Evolutionary conservation across 2,797 vertebrate species (phyloP).

Genomic region (Lophura swinhoii): DNA sequence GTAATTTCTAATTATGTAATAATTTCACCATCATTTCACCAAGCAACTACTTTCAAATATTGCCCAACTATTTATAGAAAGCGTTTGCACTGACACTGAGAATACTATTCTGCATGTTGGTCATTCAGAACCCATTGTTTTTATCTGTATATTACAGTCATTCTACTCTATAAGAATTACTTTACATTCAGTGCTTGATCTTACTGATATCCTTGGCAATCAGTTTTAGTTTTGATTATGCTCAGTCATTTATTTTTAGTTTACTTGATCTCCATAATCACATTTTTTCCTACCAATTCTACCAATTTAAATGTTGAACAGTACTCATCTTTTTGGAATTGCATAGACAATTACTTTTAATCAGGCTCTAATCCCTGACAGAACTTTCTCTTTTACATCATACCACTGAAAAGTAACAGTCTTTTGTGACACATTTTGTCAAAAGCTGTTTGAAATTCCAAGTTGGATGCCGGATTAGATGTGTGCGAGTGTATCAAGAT

Average conservation of each 20-base stretch:
- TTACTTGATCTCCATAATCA: not conserved
- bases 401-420: not conserved
- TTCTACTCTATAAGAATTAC: not conserved
- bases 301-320: not conserved
- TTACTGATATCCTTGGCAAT: not conserved
- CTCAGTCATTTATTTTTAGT: not conserved
- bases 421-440: not conserved
- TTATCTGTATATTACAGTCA: not conserved
- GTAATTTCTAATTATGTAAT: not conserved
- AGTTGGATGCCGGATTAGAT: not conserved
- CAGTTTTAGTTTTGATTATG: not conserved
- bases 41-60: not conserved
- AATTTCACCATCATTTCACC: not conserved
- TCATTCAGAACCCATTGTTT: not conserved
- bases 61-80: not conserved
- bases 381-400: not conserved
- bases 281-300: not conserved
- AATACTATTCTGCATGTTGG: not conserved
- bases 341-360: not conserved
- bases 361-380: not conserved
- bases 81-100: not conserved
- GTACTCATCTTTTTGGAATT: not conserved
- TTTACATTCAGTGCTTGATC: not conserved
- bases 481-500: fast-evolving
- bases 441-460: not conserved